Evolutionary conservation across 2,797 vertebrate species (phyloP), one percentile per base, ranked within the genome.

Genomic region (Fringilla coelebs): DNA sequence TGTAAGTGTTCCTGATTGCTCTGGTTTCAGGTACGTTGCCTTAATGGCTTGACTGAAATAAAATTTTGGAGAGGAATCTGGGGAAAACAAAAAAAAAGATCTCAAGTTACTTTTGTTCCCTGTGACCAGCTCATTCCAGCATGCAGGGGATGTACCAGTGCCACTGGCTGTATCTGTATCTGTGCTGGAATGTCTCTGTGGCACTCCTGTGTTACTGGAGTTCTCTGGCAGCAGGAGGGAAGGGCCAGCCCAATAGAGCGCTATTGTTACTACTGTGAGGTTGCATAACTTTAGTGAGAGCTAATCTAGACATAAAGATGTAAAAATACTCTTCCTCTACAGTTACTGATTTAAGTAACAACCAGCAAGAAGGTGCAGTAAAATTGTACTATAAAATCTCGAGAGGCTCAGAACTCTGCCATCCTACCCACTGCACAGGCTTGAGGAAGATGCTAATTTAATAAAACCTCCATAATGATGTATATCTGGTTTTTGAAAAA

Each of bases 261-360:
- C 58, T 77, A 19, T 54, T 88, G 88, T 91, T 87, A 73, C 77
- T 70, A 5, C 57, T 0, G 0, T 2, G 54, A 88, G 63, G 43
- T 92, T 93, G 73, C 66, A 20, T 88, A 93, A 96, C 63, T 76
- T 79, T 41, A 73, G 76, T 29, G 16, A 62, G 32, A 90, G 49
- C 73, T 84, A 25, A 75, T 73, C 51, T 70, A 91, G 87, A 54
- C 60, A 40, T 6, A 38, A 46, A 88, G 79, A 87, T 55, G 62
- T 71, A 71, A 87, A 82, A 94, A 71, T 76, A 49, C 71, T 57
- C 34, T 36, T 94, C 38, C 58, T 45, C 20, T 58, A 2, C 28
- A 52, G 63, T 40, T 63, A n/a, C 61, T 79, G 68, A 62, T 70
- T 57, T 57, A 68, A 29, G 18, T 57, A 43, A 51, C 74, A 57